Percentiles rank a stretch among this genome's conserved stretches.
These are phyloP conservation scores for Diaprepes abbreviatus DNA, from an alignment of 2,888 invertebrate species.

Conservation along the genomic window DNA sequence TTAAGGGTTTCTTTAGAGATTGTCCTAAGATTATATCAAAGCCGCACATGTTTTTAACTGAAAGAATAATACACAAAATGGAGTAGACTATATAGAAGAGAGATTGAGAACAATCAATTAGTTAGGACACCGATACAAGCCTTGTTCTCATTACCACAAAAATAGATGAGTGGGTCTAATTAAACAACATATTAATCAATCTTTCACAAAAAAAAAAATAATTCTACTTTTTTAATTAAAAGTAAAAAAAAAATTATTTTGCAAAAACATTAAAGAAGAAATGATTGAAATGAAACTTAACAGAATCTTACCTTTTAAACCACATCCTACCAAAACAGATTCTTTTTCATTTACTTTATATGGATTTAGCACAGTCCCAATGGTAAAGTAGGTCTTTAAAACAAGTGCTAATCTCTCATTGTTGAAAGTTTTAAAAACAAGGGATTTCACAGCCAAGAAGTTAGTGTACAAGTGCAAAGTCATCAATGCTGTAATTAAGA, in stretches of 20 bases:
- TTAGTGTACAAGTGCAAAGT: conserved; percentile 88
- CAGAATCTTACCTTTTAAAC: conserved; percentile 65
- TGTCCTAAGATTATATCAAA: conserved; percentile 74
- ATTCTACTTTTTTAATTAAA: no score
- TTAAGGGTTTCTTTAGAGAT: conserved; percentile 66
- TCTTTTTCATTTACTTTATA: conserved; percentile 79
- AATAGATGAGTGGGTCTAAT: no score
- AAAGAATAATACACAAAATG: conserved; percentile 60
- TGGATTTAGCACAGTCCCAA: conserved; percentile 74
- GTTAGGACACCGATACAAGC: no score
- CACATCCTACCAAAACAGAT: conserved; percentile 75
- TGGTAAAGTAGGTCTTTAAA: conserved; percentile 77
- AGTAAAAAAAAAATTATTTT: no score
- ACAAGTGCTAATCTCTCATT: conserved; percentile 81
- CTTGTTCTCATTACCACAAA: no score
- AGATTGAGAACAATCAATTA: no score
- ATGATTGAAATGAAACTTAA: no score
- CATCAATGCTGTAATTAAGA: conserved; percentile 82
- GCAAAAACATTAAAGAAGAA: no score
- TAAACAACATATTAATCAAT: no score
- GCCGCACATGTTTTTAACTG: conserved; percentile 74
- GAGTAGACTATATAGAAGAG: no score
- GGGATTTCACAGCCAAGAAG: conserved; percentile 86
- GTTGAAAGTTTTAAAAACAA: conserved; percentile 87
- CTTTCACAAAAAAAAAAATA: no score